Conservation (phyloP, 2,888 invertebrate genomes). For the Podotricha telesiphe region DNA sequence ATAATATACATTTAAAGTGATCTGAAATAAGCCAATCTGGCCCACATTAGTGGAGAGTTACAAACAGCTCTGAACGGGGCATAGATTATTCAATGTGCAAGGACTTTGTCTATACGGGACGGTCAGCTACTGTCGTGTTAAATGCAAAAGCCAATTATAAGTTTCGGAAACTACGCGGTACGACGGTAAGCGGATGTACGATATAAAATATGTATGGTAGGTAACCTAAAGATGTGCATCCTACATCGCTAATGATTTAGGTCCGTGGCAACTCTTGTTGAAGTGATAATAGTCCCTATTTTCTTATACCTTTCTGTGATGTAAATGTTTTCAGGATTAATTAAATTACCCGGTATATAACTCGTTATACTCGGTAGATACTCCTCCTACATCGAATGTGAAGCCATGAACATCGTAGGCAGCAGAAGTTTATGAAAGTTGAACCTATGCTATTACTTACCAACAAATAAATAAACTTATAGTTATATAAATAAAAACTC, state of each 20-base stretch:
- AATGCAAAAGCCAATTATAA: constrained; percentile 31
- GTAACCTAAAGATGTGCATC: background rate
- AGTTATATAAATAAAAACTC: background rate
- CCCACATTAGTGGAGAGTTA: background rate
- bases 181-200: constrained; percentile 20
- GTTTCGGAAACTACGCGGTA: constrained; percentile 17
- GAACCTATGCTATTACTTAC: background rate
- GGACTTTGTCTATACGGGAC: background rate
- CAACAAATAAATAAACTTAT: background rate
- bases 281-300: no score
- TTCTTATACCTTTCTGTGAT: no score
- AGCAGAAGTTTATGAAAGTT: background rate
- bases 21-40: background rate
- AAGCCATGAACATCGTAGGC: no score
- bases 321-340: no score
- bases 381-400: no score
- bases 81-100: constrained; percentile 22
- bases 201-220: constrained; percentile 21
- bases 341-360: no score
- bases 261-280: background rate
- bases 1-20: no score
- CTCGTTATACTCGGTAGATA: no score
- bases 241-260: background rate
- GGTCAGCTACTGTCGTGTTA: constrained; percentile 28
- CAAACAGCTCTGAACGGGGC: background rate